These are phyloP conservation scores for Lepidostoma basale DNA, from an alignment of 1,140 invertebrate species.

Conservation along the genomic window DNA sequence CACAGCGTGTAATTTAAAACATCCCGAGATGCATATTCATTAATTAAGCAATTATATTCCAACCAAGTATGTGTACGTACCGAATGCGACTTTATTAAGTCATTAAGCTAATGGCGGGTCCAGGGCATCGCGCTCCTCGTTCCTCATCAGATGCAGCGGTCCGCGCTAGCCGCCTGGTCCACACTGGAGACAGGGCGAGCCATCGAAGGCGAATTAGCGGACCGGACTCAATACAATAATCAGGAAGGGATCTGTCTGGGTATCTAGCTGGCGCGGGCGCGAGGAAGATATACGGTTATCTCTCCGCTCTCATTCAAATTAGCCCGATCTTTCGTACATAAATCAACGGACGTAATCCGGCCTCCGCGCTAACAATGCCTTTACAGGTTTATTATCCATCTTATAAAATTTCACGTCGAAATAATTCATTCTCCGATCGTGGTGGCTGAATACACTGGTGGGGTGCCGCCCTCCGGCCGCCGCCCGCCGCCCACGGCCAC, in stretches of 20 bases:
- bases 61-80: neutral
- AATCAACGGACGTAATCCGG: constrained; percentile 45
- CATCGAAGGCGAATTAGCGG: constrained; percentile 25
- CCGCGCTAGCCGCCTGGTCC: neutral
- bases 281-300: constrained; percentile 23
- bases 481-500: neutral
- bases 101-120: constrained; percentile 25
- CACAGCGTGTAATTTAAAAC: constrained; percentile 25
- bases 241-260: constrained; percentile 38
- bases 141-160: too few relatives aligned
- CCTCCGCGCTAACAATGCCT: constrained; percentile 45
- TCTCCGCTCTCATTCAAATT: constrained; percentile 41
- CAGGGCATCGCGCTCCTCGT: neutral
- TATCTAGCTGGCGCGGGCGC: neutral
- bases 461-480: neutral
- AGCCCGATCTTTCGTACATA: constrained; percentile 42
- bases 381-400: constrained; percentile 46
- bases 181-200: constrained; percentile 14
- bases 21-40: constrained; percentile 23
- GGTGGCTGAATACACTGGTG: constrained; percentile 27
- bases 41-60: constrained; percentile 27
- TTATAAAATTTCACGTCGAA: constrained; percentile 47
- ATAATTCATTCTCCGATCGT: constrained; percentile 46
- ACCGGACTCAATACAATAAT: constrained; percentile 22
- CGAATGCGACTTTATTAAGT: constrained; percentile 36